phyloP scores from a whole-genome alignment of 2,888 invertebrate species.

The Polyommatus iphigenia region DNA sequence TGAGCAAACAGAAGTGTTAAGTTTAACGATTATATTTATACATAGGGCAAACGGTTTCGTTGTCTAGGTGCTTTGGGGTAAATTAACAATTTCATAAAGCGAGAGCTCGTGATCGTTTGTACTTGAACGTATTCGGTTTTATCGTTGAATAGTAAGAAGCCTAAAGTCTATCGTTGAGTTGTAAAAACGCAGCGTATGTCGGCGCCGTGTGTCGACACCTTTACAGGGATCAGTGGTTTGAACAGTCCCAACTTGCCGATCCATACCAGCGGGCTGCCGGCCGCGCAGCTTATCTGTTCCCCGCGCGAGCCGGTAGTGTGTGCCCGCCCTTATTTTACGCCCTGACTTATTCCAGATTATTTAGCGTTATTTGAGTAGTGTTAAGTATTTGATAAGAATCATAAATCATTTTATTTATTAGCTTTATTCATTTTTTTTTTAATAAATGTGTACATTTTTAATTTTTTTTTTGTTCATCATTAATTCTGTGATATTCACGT shows the following conservation, averaged over 20 bases:
- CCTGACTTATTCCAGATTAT: conserved; percentile 33
- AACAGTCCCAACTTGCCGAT: conserved; percentile 10
- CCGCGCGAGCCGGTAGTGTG: conserved; percentile 30
- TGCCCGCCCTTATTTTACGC: conserved; percentile 40
- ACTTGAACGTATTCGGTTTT: neutral
- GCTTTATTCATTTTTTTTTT: conserved; percentile 38
- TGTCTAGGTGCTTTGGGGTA: neutral
- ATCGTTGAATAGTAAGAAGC: conserved; percentile 1
- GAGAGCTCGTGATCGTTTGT: neutral
- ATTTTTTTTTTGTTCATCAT: conserved; percentile 40
- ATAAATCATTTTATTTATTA: conserved; percentile 38
- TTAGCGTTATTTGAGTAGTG: conserved; percentile 35
- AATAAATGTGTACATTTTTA: conserved; percentile 45
- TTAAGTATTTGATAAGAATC: conserved; percentile 36
- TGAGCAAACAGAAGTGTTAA: neutral
- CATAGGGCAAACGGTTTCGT: neutral
- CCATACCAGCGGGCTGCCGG: conserved; percentile 13
- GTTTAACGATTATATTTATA: conserved; percentile 4
- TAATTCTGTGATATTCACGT: conserved; percentile 47
- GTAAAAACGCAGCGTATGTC: neutral
- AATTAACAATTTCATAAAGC: neutral
- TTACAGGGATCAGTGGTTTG: conserved; percentile 25
- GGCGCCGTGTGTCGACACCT: neutral
- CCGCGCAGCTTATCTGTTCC: conserved; percentile 32
- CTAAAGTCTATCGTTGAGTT: neutral